Base-by-base conservation (phyloP, 92 coral and sea anemone genomes). In the Palythoa heliodiscus region DNA sequence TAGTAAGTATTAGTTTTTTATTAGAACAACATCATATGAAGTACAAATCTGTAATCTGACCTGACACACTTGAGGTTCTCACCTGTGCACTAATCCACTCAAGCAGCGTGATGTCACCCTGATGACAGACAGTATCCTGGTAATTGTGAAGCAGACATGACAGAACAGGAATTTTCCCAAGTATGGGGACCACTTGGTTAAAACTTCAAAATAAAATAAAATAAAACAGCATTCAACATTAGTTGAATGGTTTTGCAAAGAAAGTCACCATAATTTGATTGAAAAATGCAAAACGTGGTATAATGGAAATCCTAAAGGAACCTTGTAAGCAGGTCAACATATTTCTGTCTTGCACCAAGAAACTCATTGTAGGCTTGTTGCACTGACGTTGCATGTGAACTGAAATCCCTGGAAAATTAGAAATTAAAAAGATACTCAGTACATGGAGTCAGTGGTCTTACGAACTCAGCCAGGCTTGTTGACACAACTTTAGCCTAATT, bases 21-120 rank as follows among this genome's bases (percentile, higher is more conserved):
- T 29, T 0, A 29, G 1, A 29, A 29, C 35, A 29, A 29, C 35
- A 0, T 29, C 1, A 29, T 29, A 29, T 29, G 35, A 29, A 29
- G 35, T 29, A 29, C 35, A 29, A 29, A 29, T 29, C 35, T 29
- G 35, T 29, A 29, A 29, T 29, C 35, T 29, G 35, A 29, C 35
- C 35, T 29, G 35, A 29, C 50, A 8, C 50, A 43, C 9, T 43
- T 3, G 7, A 43, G 50, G 50, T 8, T 43, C 57, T 71, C 66
- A 93, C 96, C 89, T 96, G 99, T 10, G 99, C 98, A 93, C 94
- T 96, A 25, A 96, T 96, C 98, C 99, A 96, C 39, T 96, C 98
- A 83, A 96, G 88, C 11, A 96, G 91, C 25, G 91, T 94, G 76
- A 91, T 55, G 13, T 35, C 74, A 25, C 69, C 68, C 76, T 83